Evolutionary conservation across 2,113 vertebrate genomes (phyloP).

Genomic region (Hydropotes inermis): DNA sequence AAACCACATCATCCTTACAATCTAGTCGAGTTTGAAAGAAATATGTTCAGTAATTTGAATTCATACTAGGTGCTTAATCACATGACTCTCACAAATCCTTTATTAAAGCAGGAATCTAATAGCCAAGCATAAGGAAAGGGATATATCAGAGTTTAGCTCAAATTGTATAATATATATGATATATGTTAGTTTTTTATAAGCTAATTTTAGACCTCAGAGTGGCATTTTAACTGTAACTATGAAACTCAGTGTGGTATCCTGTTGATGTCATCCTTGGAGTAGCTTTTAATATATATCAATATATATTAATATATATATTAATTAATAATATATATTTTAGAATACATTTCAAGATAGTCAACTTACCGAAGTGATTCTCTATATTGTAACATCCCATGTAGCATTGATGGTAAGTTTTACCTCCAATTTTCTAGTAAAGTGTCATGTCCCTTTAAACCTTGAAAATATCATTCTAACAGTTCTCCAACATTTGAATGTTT

Average conservation of each 20-base stretch:
- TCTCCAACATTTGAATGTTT: slow-evolving; percentile 52
- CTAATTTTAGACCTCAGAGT: neutral
- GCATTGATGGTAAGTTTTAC: neutral
- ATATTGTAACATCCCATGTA: neutral
- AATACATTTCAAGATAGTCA: neutral
- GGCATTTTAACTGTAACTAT: neutral
- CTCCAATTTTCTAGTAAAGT: neutral
- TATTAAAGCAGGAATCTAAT: neutral
- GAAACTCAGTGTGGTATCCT: neutral
- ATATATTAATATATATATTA: neutral
- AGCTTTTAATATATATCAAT: neutral
- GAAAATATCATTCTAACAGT: slow-evolving; percentile 39
- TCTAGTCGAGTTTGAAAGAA: neutral
- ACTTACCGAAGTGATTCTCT: neutral
- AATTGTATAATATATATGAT: neutral
- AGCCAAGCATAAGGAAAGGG: neutral
- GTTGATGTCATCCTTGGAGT: neutral
- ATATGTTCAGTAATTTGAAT: neutral
- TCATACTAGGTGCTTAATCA: neutral
- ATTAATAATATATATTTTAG: neutral
- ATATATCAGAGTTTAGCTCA: neutral
- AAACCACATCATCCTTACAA: neutral
- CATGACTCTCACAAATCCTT: neutral
- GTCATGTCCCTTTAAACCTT: neutral
- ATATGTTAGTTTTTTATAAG: neutral